These are phyloP conservation scores for Rhaphigaster nebulosa DNA, from an alignment of 2,888 invertebrate species.

Conservation along the genomic window DNA sequence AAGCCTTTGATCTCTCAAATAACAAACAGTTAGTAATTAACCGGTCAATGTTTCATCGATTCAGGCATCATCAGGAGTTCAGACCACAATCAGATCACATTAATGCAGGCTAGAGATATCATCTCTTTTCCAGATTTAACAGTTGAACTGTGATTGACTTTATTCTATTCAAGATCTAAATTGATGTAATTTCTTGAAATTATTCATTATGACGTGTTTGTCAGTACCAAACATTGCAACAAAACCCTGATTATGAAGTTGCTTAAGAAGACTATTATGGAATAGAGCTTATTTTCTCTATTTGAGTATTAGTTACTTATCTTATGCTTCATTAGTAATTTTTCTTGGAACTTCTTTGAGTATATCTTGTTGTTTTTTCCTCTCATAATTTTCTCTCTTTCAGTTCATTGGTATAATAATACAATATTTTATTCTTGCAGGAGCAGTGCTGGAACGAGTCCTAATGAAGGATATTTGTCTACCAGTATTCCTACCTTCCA, in stretches of 20 bases:
- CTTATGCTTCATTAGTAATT: not conserved
- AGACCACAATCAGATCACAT: too few relatives aligned
- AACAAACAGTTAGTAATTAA: not conserved
- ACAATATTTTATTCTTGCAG: constrained; percentile 68
- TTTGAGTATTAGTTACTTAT: not conserved
- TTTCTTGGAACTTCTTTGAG: not conserved
- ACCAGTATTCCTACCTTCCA: constrained; percentile 92
- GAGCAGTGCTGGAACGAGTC: constrained; percentile 85
- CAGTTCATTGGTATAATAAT: not conserved
- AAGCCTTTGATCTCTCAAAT: not conserved
- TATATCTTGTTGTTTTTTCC: not conserved
- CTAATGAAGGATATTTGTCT: constrained; percentile 73
- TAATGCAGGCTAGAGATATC: not conserved
- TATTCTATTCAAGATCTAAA: not conserved
- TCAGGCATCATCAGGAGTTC: not conserved
- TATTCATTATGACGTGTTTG: not conserved
- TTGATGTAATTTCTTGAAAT: not conserved
- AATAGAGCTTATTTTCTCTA: not conserved
- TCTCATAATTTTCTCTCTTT: not conserved
- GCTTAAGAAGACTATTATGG: not conserved
- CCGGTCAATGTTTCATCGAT: not conserved
- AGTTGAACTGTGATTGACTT: not conserved
- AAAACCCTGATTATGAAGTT: not conserved
- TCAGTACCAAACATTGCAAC: not conserved
- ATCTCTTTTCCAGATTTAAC: not conserved